These are phyloP conservation scores for Melipona bicolor DNA, from an alignment of 2,888 invertebrate species.

Conservation along the genomic window DNA sequence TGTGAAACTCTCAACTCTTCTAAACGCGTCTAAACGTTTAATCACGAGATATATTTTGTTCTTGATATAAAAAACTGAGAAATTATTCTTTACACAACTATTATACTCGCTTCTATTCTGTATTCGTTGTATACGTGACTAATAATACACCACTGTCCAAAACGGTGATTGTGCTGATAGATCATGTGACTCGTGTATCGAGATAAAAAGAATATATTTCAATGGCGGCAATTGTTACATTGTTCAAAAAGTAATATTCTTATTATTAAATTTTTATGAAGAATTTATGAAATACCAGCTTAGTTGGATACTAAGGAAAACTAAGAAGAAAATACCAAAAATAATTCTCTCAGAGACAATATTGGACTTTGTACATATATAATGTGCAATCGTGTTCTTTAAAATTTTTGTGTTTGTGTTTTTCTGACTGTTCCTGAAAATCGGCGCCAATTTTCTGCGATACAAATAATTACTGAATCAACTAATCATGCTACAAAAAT, in stretches of 20 bases:
- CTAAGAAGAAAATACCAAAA: too few relatives aligned
- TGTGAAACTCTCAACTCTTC: slow-evolving; percentile 27
- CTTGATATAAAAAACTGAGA: background rate
- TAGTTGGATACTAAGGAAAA: too few relatives aligned
- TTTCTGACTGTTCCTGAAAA: too few relatives aligned
- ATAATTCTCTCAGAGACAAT: too few relatives aligned
- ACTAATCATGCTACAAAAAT: background rate
- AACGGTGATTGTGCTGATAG: background rate
- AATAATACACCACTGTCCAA: background rate
- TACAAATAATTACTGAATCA: background rate
- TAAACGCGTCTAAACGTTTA: background rate
- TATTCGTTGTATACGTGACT: background rate
- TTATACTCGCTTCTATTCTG: too few relatives aligned
- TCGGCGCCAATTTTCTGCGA: background rate
- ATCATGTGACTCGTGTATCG: background rate
- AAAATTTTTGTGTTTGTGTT: background rate
- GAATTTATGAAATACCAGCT: too few relatives aligned
- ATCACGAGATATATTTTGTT: background rate
- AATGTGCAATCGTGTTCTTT: background rate
- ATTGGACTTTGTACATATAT: too few relatives aligned
- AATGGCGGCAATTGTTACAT: background rate
- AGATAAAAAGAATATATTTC: background rate
- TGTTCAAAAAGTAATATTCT: background rate
- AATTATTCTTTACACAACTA: background rate
- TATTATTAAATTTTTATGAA: background rate